phyloP scores from a whole-genome alignment of 1,140 invertebrate genomes.

The Drosophila kurseongensis region DNA sequence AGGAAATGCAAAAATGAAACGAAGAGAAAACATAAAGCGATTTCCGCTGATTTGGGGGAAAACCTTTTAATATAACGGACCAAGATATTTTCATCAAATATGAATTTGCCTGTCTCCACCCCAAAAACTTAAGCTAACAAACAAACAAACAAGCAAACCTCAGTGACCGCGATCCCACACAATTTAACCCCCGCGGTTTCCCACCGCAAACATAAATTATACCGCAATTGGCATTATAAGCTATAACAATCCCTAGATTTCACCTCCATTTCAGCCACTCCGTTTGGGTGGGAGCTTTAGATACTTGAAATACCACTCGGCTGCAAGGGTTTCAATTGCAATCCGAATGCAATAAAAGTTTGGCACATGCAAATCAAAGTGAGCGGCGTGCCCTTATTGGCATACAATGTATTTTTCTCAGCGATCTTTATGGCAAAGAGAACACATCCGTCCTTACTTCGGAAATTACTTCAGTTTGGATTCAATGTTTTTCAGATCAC shows the following conservation, averaged over 20 bases:
- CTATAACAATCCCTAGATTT: slow-evolving; percentile 62
- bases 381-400: slow-evolving; percentile 33
- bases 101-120: slow-evolving; percentile 21
- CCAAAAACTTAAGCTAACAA: not conserved
- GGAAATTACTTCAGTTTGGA: too few species aligned
- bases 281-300: slow-evolving; percentile 31
- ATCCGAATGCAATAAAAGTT: slow-evolving; percentile 58
- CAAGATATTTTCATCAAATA: slow-evolving; percentile 37
- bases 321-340: slow-evolving; percentile 36
- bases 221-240: slow-evolving; percentile 50
- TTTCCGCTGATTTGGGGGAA: slow-evolving; percentile 15
- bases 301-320: slow-evolving; percentile 66
- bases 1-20: slow-evolving; percentile 51
- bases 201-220: slow-evolving; percentile 65
- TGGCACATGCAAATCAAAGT: slow-evolving; percentile 61
- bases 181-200: slow-evolving; percentile 50
- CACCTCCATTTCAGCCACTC: slow-evolving; percentile 47
- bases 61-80: slow-evolving; percentile 17
- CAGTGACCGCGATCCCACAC: slow-evolving; percentile 65
- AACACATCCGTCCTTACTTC: not conserved
- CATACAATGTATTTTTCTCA: slow-evolving; percentile 28
- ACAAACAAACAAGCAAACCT: slow-evolving; percentile 12
- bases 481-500: too few species aligned
- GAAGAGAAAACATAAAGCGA: slow-evolving; percentile 29
- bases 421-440: not conserved